Percentiles rank a stretch among this genome's conserved stretches.
These are phyloP conservation scores for Acanthurus leucopareius DNA, from an alignment of 2,797 vertebrate genomes.

Conservation along the genomic window DNA sequence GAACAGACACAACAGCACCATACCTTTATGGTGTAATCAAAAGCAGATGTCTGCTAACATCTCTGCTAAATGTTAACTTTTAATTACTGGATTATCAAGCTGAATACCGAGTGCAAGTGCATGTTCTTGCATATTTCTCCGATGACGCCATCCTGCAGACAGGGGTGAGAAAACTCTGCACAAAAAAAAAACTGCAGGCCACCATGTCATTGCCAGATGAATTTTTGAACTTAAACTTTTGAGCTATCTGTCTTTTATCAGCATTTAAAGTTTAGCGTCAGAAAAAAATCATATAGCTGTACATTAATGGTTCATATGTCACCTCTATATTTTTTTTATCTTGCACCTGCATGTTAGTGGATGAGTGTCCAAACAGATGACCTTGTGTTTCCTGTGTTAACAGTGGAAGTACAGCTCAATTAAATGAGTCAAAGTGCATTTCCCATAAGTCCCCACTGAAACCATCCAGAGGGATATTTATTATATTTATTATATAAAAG, in stretches of 20 bases:
- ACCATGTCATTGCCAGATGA: too few relatives aligned
- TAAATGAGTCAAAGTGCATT: too few relatives aligned
- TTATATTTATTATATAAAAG: not conserved
- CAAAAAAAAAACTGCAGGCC: not conserved
- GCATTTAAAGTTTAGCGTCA: too few relatives aligned
- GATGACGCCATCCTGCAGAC: constrained; percentile 14
- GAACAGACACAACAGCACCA: constrained; percentile 73
- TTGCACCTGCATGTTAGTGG: too few relatives aligned
- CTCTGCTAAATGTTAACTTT: not conserved
- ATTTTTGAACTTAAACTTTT: too few relatives aligned
- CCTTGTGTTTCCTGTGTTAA: too few relatives aligned
- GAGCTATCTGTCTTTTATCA: too few relatives aligned
- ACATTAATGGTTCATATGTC: too few relatives aligned
- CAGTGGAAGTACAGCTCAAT: too few relatives aligned
- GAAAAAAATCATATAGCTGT: too few relatives aligned
- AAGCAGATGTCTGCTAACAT: constrained; percentile 65
- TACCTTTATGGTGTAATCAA: constrained; percentile 51
- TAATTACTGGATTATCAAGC: not conserved
- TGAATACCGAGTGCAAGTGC: constrained; percentile 1
- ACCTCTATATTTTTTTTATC: too few relatives aligned
- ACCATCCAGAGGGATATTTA: not conserved
- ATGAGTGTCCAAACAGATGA: too few relatives aligned
- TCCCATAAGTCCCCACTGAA: not conserved
- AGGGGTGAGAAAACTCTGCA: constrained; percentile 23
- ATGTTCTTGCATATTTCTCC: constrained; percentile 10